Evolutionary conservation across 2,888 invertebrate species (phyloP), one percentile per base, ranked within the genome.

Genomic region (Mayetiola destructor): DNA sequence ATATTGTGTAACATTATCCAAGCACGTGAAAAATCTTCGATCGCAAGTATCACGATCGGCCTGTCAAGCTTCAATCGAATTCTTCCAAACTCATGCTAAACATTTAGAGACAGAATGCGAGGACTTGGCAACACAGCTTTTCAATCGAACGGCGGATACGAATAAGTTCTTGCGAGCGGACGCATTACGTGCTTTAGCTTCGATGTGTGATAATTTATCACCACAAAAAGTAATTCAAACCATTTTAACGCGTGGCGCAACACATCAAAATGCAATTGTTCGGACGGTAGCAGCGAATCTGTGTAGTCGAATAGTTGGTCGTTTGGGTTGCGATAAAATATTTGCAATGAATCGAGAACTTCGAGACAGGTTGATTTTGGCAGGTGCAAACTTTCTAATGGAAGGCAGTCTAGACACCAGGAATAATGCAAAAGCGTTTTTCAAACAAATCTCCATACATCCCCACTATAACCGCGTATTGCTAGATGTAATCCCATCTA

Each of bases 31-130:
- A 62, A 96, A 93, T 70, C 76, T 97, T 60, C 79, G 97, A 23
- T 96, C 96, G 0, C 90, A 94, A 68, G 94, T 94, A 0, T 85
- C 95, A 0, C 78, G 95, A 54, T 80, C 86, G 3, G 93, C 95
- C 16, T 92, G 96, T 66, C 77, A 82, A 60, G 81, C 88, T 8
- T 76, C 93, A 40, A 83, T 84, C 1, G 85, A 91, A 59, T 71
- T 97, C 62, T 95, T 91, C 68, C 74, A 75, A 29, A 72, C 79
- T 3, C 80, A 81, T 59, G 77, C 76, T 2, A 76, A 77, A 9
- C 70, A 68, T 5, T 66, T 80, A 2, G 80, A 80, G 40, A 73
- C 88, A 74, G 94, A 95, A 71, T 75, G 92, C 57, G 95, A 96
- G 66, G 88, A 90, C 67, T 77, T 92, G 56, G 84, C 85, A 0